Conservation (phyloP, 2,888 invertebrate genomes). For the Thysanoteuthis rhombus region DNA sequence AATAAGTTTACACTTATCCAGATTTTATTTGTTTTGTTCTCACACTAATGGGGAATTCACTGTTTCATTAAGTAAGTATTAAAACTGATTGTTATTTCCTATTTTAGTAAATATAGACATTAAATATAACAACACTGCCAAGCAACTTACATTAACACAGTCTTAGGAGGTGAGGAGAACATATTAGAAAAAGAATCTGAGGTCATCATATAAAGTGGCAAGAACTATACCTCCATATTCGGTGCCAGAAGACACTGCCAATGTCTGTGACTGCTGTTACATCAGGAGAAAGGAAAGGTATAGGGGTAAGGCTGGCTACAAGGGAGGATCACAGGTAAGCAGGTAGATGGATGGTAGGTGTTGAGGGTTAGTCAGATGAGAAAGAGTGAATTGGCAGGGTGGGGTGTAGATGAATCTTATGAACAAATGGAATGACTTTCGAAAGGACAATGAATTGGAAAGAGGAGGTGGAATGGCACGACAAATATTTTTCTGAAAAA, state of each 20-base stretch:
- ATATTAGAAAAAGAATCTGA: neutral
- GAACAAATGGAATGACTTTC: neutral
- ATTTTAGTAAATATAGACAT: neutral
- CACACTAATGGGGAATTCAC: neutral
- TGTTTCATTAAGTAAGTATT: neutral
- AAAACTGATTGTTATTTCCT: neutral
- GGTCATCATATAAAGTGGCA: neutral
- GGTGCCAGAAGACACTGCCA: conserved; percentile 12
- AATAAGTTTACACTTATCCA: neutral
- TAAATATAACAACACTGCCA: neutral
- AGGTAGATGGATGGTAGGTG: conserved; percentile 12
- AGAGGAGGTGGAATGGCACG: too few species aligned
- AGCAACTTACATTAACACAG: neutral
- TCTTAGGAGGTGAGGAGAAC: neutral
- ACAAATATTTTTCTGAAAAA: too few species aligned
- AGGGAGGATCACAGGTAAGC: neutral
- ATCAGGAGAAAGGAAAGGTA: neutral
- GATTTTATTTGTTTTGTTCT: neutral
- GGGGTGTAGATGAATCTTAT: neutral
- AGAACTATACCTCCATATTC: neutral
- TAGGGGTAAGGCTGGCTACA: neutral
- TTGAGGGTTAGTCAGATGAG: neutral
- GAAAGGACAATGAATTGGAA: neutral
- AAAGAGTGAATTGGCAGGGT: neutral
- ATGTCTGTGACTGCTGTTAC: neutral